These are phyloP conservation scores for Tipula confusa DNA, from an alignment of 2,888 invertebrate species.

Conservation along the genomic window DNA sequence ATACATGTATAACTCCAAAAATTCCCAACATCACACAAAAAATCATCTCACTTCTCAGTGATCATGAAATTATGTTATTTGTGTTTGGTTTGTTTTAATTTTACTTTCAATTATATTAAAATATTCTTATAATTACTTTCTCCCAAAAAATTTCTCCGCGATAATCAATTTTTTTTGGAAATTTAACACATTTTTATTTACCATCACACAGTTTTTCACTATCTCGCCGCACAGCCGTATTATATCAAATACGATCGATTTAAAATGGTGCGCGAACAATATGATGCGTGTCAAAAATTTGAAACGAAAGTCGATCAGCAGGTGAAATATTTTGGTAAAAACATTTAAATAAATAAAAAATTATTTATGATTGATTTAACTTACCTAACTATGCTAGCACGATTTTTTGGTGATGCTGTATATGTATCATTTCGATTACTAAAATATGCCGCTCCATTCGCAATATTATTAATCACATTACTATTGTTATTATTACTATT, in stretches of 20 bases:
- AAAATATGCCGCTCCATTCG: conserved; percentile 27
- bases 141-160: not conserved
- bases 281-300: not conserved
- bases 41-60: not conserved
- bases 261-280: not conserved
- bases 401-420: conserved; percentile 28
- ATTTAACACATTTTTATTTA: not conserved
- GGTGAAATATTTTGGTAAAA: not conserved
- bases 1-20: not conserved
- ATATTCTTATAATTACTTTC: conserved; percentile 16
- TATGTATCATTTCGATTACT: conserved; percentile 28
- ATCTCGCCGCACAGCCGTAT: no score
- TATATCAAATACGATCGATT: not conserved
- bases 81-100: no score
- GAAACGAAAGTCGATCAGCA: not conserved
- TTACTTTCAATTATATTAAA: conserved; percentile 21
- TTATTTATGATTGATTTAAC: not conserved
- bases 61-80: not conserved
- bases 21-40: no score
- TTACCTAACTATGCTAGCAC: conserved; percentile 14
- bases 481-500: not conserved
- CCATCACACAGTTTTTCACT: not conserved
- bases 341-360: no score
- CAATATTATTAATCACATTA: conserved; percentile 16
- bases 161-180: not conserved